A percentile compares a stretch with the other conserved stretches of the same genome.
Conservation (phyloP, 2,888 invertebrate species). For the Bhutanitis thaidina region DNA sequence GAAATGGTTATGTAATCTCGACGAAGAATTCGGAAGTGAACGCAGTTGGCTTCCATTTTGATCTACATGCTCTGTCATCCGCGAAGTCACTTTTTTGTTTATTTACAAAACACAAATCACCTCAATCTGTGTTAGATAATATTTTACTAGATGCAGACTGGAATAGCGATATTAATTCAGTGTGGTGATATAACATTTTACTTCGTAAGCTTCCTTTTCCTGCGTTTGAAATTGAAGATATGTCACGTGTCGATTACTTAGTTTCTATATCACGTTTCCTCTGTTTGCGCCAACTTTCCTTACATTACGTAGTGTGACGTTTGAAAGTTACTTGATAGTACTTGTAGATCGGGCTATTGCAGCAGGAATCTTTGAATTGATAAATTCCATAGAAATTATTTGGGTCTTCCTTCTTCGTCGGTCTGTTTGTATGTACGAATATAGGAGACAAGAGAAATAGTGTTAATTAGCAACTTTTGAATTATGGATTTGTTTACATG, state of each 20-base stretch:
- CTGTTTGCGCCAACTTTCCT: constrained; percentile 23
- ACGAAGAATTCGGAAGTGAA: constrained; percentile 61
- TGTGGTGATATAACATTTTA: constrained; percentile 20
- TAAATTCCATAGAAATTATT: too few species aligned
- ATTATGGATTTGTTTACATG: too few species aligned
- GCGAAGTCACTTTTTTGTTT: constrained; percentile 20
- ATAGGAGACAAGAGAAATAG: too few species aligned
- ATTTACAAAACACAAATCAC: constrained; percentile 2
- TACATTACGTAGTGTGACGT: constrained; percentile 18
- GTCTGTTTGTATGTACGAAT: too few species aligned
- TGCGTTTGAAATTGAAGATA: constrained; percentile 54
- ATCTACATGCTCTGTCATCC: constrained; percentile 40
- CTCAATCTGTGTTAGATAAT: constrained; percentile 9
- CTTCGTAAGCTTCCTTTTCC: constrained; percentile 39
- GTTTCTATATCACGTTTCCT: constrained; percentile 46
- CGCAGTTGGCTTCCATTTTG: constrained; percentile 43
- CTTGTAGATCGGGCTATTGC: not conserved
- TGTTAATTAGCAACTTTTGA: too few species aligned
- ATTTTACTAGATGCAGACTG: constrained; percentile 4
- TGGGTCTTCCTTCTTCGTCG: too few species aligned
- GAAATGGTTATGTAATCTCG: constrained; percentile 37
- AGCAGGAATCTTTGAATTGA: not conserved
- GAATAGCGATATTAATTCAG: constrained; percentile 22
- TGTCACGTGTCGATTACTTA: constrained; percentile 47
- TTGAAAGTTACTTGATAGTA: constrained; percentile 17